These are phyloP conservation scores for Cataglyphis rosenhaueri DNA, from an alignment of 2,888 invertebrate genomes.

Conservation along the genomic window DNA sequence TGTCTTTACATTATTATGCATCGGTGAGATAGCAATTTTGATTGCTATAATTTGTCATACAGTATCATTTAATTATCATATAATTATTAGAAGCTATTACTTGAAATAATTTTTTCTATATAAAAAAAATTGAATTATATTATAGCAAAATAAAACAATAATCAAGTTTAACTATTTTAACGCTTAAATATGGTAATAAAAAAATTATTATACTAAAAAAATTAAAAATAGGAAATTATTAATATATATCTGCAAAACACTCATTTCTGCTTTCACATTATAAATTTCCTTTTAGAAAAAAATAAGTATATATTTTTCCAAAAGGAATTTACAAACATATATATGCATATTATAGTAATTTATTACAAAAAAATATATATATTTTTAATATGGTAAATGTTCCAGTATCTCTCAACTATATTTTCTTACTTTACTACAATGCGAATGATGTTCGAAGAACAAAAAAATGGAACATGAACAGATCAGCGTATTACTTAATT, in stretches of 20 bases:
- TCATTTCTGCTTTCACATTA: not conserved
- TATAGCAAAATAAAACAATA: not conserved
- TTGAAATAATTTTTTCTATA: not conserved
- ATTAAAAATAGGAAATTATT: not conserved
- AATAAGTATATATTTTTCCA: not conserved
- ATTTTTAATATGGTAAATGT: conserved; percentile 22
- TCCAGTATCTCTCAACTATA: conserved; percentile 38
- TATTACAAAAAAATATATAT: not conserved
- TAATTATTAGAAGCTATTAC: not conserved
- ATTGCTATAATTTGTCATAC: not conserved
- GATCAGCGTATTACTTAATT: not conserved
- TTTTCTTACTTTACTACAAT: conserved; percentile 49
- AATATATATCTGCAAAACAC: not conserved
- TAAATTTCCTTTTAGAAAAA: not conserved
- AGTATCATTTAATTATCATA: not conserved
- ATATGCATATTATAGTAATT: not conserved
- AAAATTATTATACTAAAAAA: not conserved
- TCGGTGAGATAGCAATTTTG: conserved; percentile 46
- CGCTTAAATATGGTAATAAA: not conserved
- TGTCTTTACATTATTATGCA: conserved; percentile 68
- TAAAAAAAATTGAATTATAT: not conserved
- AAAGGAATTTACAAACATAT: not conserved
- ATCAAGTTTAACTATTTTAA: not conserved
- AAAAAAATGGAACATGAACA: not conserved
- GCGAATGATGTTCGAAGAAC: conserved; percentile 12